Evolutionary conservation across 2,113 vertebrate genomes (phyloP).

Genomic region (Malurus alboscapulatus): DNA sequence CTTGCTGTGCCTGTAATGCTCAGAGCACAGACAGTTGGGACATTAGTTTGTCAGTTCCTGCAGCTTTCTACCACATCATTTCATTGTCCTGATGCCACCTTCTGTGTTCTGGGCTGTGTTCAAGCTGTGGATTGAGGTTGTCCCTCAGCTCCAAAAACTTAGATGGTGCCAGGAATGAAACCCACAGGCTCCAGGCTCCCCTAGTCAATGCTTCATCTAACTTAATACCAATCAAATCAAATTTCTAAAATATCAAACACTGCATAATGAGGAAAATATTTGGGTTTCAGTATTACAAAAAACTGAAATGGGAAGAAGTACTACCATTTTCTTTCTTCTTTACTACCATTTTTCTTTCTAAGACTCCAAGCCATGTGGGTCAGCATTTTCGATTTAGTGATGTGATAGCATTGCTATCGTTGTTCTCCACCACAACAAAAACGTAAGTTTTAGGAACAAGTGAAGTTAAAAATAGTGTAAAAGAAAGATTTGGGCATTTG

Average conservation of each 20-base stretch:
- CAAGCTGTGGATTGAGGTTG: not conserved
- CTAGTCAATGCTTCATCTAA: not conserved
- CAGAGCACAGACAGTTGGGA: not conserved
- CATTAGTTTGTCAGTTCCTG: not conserved
- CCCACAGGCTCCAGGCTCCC: not conserved
- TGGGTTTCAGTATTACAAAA: not conserved
- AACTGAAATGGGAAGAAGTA: not conserved
- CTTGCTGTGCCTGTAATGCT: not conserved
- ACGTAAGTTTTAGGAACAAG: not conserved
- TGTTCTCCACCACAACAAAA: not conserved
- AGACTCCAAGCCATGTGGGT: not conserved
- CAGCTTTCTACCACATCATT: not conserved
- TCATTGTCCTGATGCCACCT: fast-evolving
- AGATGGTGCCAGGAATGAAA: not conserved
- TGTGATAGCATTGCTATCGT: fast-evolving
- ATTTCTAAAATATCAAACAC: not conserved
- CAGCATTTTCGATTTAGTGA: not conserved
- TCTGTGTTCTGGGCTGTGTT: not conserved
- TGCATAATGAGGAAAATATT: not conserved
- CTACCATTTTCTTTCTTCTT: not conserved
- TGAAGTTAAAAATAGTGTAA: not conserved
- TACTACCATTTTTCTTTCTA: too few relatives aligned
- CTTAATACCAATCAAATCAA: not conserved
- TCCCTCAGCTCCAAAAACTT: fast-evolving
- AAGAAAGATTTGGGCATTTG: not conserved